Evolutionary conservation across 2,888 invertebrate species (phyloP), one percentile per base, ranked within the genome.

Genomic region (Sesia apiformis): DNA sequence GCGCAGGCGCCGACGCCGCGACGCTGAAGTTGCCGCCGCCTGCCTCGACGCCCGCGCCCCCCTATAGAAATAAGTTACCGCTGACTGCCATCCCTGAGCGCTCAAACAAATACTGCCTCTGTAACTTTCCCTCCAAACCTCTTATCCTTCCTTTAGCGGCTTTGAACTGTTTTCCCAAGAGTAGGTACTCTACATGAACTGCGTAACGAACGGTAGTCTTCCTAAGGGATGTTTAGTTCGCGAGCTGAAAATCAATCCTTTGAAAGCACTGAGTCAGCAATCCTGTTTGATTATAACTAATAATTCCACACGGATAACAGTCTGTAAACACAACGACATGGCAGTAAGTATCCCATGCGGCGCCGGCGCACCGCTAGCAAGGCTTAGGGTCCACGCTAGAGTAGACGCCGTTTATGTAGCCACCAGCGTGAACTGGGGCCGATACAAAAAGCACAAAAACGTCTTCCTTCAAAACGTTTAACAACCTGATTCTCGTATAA

Each of bases 401-500:
- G 66, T 78, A 81, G 76, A 72, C 69, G 72, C 76, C 72, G 73
- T 74, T 70, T 73, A 69, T 69, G 68, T 70, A 78, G 72, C 73
- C 74, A 66, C 70, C 70, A 69, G 68, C 69, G 69, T 65, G 68
- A 67, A 67, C 66, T 63, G 67, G 38, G 74, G 72, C 71, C 67
- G 63, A 64, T 64, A 70, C 72, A 70, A 64, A 82, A 81, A 82
- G 87, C 89, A 88, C 89, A 88, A 89, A 87, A 83, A 88, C 76
- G 89, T 89, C 88, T 89, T 89, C 89, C 89, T 88, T 87, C 87
- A 81, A 78, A 86, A 85, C 76, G 83, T 84, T 84, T 74, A 83
- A 84, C 81, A 77, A 88, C 79, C 82, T 86, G 82, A 72, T 78
- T 85, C 83, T 80, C 80, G 77, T 80, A 77, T 78, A 83, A 84